A percentile compares a stretch with the other conserved stretches of the same genome.
These are phyloP conservation scores for Oegoconia quadripuncta DNA, from an alignment of 2,888 invertebrate genomes.

Conservation along the genomic window DNA sequence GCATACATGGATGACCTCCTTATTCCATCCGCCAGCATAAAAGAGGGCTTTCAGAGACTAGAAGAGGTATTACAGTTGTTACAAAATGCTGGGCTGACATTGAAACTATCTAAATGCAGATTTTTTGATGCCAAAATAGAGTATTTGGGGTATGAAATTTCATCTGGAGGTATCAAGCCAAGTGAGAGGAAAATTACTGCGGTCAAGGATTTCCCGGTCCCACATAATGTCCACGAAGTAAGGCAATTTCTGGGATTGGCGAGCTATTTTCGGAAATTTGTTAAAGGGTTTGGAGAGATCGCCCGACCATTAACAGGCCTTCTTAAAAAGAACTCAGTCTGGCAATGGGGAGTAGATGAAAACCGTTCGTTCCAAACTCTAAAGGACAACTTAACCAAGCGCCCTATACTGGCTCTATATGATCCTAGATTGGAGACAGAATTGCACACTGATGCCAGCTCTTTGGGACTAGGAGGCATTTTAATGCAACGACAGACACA, in stretches of 20 bases:
- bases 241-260: conserved; percentile 29
- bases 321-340: conserved; percentile 9
- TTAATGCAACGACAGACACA: conserved; percentile 24
- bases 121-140: conserved; percentile 23
- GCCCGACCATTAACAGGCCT: conserved; percentile 26
- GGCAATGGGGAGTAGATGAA: not conserved
- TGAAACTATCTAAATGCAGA: conserved; percentile 23
- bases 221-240: conserved; percentile 20
- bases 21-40: conserved; percentile 10
- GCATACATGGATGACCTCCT: conserved; percentile 21
- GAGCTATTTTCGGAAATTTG: conserved; percentile 28
- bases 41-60: conserved; percentile 12
- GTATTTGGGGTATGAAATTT: conserved; percentile 26
- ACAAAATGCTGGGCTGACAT: conserved; percentile 4
- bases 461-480: conserved; percentile 28
- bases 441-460: conserved; percentile 38
- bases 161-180: conserved; percentile 20
- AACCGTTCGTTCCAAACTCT: not conserved
- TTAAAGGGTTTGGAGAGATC: conserved; percentile 23
- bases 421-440: conserved; percentile 21
- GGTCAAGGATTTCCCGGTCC: conserved; percentile 22
- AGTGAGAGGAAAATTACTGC: conserved; percentile 23
- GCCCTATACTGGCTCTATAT: conserved; percentile 27
- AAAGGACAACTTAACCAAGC: not conserved
- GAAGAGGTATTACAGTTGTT: not conserved